A percentile compares a stretch with the other conserved stretches of the same genome.
Conservation (phyloP, 2,797 vertebrate genomes). For the Typhlichthys subterraneus region DNA sequence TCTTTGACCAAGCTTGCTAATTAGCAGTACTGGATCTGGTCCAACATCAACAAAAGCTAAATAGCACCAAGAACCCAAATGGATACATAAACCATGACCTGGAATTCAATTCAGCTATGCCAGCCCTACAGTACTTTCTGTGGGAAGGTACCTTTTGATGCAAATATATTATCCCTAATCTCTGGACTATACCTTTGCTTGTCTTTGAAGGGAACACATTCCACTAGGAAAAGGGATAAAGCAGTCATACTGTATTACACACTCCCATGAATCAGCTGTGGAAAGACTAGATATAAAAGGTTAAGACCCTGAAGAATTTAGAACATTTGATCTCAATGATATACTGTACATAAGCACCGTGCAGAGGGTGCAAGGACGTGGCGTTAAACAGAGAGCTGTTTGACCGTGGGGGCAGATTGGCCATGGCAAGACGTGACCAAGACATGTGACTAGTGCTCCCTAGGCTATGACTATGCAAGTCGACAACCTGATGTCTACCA, state of each 20-base stretch:
- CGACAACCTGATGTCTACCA: conserved; percentile 47
- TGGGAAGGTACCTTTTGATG: conserved; percentile 18
- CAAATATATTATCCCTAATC: background rate
- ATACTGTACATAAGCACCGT: conserved; percentile 16
- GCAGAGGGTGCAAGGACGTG: conserved; percentile 10
- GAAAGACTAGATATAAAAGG: conserved; percentile 22
- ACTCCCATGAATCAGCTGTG: conserved; percentile 12
- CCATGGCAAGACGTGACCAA: conserved; percentile 23
- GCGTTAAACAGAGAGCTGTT: conserved; percentile 31
- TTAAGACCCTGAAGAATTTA: conserved; percentile 28
- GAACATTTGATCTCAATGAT: conserved; percentile 19
- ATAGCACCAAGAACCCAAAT: conserved; percentile 18
- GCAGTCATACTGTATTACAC: conserved; percentile 4
- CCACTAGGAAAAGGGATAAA: conserved; percentile 17
- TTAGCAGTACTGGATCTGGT: conserved; percentile 4
- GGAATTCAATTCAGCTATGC: conserved; percentile 11
- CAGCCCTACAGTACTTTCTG: conserved; percentile 14
- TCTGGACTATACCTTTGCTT: conserved; percentile 17
- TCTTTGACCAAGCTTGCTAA: conserved; percentile 7
- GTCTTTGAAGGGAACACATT: conserved; percentile 26
- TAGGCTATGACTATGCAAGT: conserved; percentile 19
- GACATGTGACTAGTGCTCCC: conserved; percentile 12
- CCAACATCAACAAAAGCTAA: conserved; percentile 20
- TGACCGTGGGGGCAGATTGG: conserved; percentile 28
- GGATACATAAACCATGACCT: background rate